These are phyloP conservation scores for Cephonodes hylas DNA, from an alignment of 2,888 invertebrate genomes.

Conservation along the genomic window DNA sequence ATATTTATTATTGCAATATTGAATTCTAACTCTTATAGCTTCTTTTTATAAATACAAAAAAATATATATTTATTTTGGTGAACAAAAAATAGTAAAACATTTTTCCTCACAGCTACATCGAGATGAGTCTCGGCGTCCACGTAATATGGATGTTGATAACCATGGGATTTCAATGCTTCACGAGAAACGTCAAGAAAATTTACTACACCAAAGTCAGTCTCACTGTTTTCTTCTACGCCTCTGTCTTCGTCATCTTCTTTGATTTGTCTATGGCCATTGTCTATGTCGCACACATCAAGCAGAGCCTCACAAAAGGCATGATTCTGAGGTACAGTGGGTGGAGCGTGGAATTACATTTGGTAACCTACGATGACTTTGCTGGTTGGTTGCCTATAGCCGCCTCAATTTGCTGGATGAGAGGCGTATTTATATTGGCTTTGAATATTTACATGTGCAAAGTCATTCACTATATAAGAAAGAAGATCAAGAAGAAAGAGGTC, in stretches of 20 bases:
- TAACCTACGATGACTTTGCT: conserved; percentile 49
- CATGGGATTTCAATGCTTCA: conserved; percentile 32
- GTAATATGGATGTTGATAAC: conserved; percentile 48
- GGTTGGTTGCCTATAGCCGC: conserved; percentile 64
- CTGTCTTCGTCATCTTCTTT: conserved; percentile 41
- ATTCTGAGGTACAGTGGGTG: conserved; percentile 64
- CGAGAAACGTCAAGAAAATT: conserved; percentile 23
- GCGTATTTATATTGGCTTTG: conserved; percentile 42
- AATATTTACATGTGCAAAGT: conserved; percentile 54
- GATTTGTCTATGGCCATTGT: conserved; percentile 65
- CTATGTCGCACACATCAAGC: conserved; percentile 61
- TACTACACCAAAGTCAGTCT: conserved; percentile 37
- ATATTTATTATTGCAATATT: too few species aligned
- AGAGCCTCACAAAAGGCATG: conserved; percentile 64
- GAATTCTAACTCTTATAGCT: too few species aligned
- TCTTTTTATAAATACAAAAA: too few species aligned
- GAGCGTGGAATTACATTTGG: conserved; percentile 48
- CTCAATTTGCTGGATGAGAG: conserved; percentile 55
- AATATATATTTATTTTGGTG: too few species aligned
- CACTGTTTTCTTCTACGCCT: conserved; percentile 37
- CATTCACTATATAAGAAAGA: conserved; percentile 32
- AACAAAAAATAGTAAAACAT: too few species aligned
- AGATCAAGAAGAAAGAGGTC: conserved; percentile 43
- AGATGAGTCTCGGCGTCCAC: conserved; percentile 47
- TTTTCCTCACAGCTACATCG: conserved; percentile 46